Evolutionary conservation across 2,888 invertebrate genomes (phyloP).

Genomic region (Tanytarsus gracilentus): DNA sequence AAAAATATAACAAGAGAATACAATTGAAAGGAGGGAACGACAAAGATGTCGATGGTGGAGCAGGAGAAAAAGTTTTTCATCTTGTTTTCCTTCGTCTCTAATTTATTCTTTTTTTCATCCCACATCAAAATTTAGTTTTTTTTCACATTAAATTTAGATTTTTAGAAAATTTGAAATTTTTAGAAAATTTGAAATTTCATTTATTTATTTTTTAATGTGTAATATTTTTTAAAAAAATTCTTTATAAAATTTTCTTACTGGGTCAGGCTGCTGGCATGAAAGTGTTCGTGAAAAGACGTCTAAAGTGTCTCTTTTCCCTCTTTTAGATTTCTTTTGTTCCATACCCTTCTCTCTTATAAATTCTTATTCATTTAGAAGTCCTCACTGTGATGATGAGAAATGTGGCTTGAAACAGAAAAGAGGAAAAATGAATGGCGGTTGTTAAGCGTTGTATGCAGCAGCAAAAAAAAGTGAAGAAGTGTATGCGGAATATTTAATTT

Average conservation of each 20-base stretch:
- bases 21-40: background rate
- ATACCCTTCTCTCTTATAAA: too few species aligned
- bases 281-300: too few species aligned
- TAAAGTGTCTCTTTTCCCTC: too few species aligned
- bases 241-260: too few species aligned
- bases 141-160: too few species aligned
- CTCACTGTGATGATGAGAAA: background rate
- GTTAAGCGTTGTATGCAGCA: background rate
- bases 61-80: background rate
- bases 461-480: conserved; percentile 2
- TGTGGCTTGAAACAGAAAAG: background rate
- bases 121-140: background rate
- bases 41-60: background rate
- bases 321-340: too few species aligned
- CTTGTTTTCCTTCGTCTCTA: background rate
- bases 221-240: too few species aligned
- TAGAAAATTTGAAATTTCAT: too few species aligned
- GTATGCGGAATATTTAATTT: conserved; percentile 25
- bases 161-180: too few species aligned
- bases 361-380: too few species aligned
- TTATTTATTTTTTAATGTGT: too few species aligned
- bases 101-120: conserved; percentile 5
- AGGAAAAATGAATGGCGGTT: background rate
- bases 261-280: too few species aligned
- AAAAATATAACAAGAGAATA: background rate